Evolutionary conservation across 2,888 invertebrate species (phyloP), one percentile per base, ranked within the genome.

Genomic region (Rhaphigaster nebulosa): DNA sequence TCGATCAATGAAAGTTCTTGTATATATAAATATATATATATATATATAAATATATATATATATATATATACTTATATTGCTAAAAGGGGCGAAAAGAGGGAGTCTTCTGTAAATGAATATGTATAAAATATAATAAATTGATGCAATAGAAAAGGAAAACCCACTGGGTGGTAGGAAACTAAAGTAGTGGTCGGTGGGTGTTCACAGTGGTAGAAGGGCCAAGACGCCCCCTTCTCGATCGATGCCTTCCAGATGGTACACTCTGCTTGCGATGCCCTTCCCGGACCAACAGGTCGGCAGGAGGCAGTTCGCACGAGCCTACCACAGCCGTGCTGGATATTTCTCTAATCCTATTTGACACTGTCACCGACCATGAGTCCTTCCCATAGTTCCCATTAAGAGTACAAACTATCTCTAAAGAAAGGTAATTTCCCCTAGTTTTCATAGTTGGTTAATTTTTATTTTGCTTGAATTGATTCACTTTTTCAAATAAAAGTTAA

Each of bases 281-380:
- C 97, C 98, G 93, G 98, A 98, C 95, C 98, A 98, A 95, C 98
- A 97, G 94, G 96, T 98, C 93, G 98, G 97, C 93, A 95, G 97
- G 93, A 95, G 98, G 92, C 97, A 98, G 94, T 94, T 97, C 93
- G 96, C 96, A 92, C 95, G 97, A 93, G 95, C 96, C 93, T 96
- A 96, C 94, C 95, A 96, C 92, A 96, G 96, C 93, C 95, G 95
- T 93, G 98, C 98, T 93, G 98, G 98, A 93, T 97, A 97, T 95
- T 98, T 98, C 95, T 97, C 97, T 95, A 97, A 97, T 94, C 97
- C 97, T 91, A 95, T 96, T 94, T 96, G 96, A 95, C 94, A 92
- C 91, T 91, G 88, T 88, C 91, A 91, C 91, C 90, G 90, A 89
- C 90, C 91, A 87, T 52, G 45, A 91, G 90, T 84, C 88, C 87